Evolutionary conservation across 1,140 invertebrate species (phyloP).

Genomic region (Nasonia vitripennis): DNA sequence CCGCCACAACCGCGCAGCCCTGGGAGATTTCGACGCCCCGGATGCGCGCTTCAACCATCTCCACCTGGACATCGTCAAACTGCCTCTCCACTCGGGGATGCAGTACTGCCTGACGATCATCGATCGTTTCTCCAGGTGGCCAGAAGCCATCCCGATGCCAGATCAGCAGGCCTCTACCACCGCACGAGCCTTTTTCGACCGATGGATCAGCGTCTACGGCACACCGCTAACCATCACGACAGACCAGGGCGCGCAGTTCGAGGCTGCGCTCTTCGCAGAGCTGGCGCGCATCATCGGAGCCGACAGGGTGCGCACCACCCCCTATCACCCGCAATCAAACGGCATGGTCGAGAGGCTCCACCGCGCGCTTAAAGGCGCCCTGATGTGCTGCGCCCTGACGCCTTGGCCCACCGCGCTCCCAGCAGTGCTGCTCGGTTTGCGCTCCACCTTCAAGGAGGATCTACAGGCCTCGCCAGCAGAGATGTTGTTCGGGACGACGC

Average conservation of each 20-base stretch:
- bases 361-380: conserved; percentile 60
- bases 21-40: conserved; percentile 34
- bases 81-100: not conserved
- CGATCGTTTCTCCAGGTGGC: conserved; percentile 28
- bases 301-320: too few relatives aligned
- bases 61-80: conserved; percentile 18
- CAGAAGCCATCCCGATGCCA: not conserved
- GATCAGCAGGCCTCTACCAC: not conserved
- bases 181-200: too few relatives aligned
- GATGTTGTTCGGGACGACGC: too few relatives aligned
- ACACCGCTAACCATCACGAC: too few relatives aligned
- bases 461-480: too few relatives aligned
- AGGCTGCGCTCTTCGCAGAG: too few relatives aligned
- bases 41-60: conserved; percentile 57
- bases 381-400: conserved; percentile 57
- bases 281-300: too few relatives aligned
- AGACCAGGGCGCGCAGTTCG: too few relatives aligned
- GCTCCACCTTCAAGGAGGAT: too few relatives aligned
- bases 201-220: too few relatives aligned
- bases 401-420: conserved; percentile 49
- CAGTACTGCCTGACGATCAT: conserved; percentile 48
- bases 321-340: too few relatives aligned
- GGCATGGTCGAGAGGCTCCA: conserved; percentile 41
- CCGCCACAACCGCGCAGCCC: conserved; percentile 48
- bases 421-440: too few relatives aligned